Evolutionary conservation across 2,797 vertebrate species (phyloP).

Genomic region (Microcaecilia unicolor): DNA sequence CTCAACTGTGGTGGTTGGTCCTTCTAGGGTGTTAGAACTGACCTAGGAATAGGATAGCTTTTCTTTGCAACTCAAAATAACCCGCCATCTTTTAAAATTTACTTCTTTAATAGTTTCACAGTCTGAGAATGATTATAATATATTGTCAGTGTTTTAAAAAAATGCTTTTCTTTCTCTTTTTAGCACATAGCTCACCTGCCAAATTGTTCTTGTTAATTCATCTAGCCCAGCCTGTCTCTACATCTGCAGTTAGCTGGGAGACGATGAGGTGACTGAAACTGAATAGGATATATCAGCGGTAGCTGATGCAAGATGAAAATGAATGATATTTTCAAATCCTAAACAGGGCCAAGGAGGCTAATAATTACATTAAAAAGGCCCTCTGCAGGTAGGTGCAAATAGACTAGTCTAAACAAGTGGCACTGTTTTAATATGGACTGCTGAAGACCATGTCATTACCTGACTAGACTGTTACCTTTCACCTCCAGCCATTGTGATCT

Average conservation of each 20-base stretch:
- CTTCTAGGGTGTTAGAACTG: no score
- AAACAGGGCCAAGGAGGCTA: conserved; percentile 58
- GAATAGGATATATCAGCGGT: conserved; percentile 45
- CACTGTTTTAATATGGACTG: conserved; percentile 57
- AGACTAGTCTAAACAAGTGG: conserved; percentile 71
- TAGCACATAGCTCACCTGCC: conserved; percentile 62
- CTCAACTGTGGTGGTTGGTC: no score
- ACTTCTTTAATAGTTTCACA: conserved; percentile 37
- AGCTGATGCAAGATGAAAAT: conserved; percentile 61
- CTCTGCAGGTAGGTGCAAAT: conserved; percentile 73
- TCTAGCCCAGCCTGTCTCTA: conserved; percentile 36
- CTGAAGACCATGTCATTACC: conserved; percentile 62
- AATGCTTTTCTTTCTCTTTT: conserved; percentile 16
- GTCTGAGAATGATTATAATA: conserved; percentile 72
- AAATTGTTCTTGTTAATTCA: conserved; percentile 64
- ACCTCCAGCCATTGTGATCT: conserved; percentile 66
- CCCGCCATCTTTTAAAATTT: no score
- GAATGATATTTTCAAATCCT: conserved; percentile 63
- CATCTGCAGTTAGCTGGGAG: conserved; percentile 47
- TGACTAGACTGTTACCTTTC: conserved; percentile 62
- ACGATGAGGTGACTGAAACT: conserved; percentile 47
- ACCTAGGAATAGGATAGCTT: conserved; percentile 16
- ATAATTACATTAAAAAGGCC: conserved; percentile 75
- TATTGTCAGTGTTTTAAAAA: conserved; percentile 54
- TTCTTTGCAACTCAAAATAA: conserved; percentile 40